A percentile compares a stretch with the other conserved stretches of the same genome.
Conservation (phyloP, 2,113 vertebrate species). For the Semnornis frantzii region DNA sequence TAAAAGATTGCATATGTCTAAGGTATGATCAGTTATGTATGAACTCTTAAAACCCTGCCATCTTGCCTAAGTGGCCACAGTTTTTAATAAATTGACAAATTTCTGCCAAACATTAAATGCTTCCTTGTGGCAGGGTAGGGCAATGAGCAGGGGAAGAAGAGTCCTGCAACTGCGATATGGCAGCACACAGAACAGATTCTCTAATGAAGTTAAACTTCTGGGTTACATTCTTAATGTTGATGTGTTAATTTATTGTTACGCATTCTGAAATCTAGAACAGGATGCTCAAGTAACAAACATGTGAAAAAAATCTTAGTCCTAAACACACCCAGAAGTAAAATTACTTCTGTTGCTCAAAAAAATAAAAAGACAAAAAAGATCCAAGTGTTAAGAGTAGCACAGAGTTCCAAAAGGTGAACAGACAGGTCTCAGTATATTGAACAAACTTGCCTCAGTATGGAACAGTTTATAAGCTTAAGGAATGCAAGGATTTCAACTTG, state of each 20-base stretch:
- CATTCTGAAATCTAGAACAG: not conserved
- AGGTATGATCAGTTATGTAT: not conserved
- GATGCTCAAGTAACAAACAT: not conserved
- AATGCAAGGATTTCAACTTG: constrained; percentile 48
- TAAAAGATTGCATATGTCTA: not conserved
- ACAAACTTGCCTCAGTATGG: not conserved
- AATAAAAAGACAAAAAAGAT: not conserved
- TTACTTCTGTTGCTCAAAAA: not conserved
- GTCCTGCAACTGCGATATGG: not conserved
- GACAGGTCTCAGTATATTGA: not conserved
- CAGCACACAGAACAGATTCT: not conserved
- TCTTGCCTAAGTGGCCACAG: not conserved
- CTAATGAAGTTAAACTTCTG: not conserved
- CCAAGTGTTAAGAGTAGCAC: not conserved
- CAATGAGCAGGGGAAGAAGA: not conserved
- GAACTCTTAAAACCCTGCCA: not conserved
- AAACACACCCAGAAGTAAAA: not conserved
- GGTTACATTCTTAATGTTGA: not conserved
- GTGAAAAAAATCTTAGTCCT: not conserved
- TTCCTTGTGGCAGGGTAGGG: not conserved
- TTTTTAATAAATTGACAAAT: not conserved
- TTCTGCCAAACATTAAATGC: not conserved
- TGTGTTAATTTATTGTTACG: not conserved
- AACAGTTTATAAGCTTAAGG: constrained; percentile 29
- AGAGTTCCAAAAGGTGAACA: not conserved